Evolutionary conservation across 2,888 invertebrate species (phyloP).

Genomic region (Galerucella pusilla): DNA sequence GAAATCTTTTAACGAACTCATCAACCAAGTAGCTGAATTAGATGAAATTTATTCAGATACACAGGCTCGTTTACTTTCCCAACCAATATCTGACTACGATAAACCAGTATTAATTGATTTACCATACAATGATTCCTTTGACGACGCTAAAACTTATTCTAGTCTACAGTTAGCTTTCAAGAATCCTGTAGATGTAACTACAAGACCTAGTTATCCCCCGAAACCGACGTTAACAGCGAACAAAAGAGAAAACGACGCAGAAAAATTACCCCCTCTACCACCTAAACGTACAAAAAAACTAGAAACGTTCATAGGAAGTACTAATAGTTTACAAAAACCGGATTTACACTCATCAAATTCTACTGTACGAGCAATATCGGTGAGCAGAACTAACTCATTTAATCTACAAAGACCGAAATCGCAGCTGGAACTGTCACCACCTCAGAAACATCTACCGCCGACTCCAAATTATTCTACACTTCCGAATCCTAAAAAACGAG

Average conservation of each 20-base stretch:
- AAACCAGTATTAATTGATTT: conserved; percentile 45
- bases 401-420: conserved; percentile 58
- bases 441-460: conserved; percentile 63
- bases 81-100: conserved; percentile 43
- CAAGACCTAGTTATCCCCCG: conserved; percentile 58
- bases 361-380: conserved; percentile 48
- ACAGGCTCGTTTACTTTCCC: conserved; percentile 68
- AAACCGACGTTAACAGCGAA: conserved; percentile 58
- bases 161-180: conserved; percentile 88
- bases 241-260: conserved; percentile 68
- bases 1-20: conserved; percentile 76
- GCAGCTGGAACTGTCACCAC: conserved; percentile 58
- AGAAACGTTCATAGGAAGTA: conserved; percentile 62
- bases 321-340: conserved; percentile 48
- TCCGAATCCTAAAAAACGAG: conserved; percentile 71
- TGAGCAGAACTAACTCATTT: conserved; percentile 58
- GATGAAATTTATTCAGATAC: conserved; percentile 85
- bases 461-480: conserved; percentile 61
- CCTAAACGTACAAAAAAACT: conserved; percentile 79
- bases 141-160: conserved; percentile 84
- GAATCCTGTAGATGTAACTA: conserved; percentile 76
- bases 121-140: conserved; percentile 71
- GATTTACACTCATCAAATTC: conserved; percentile 48
- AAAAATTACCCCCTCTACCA: conserved; percentile 77
- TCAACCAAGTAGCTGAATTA: conserved; percentile 82